phyloP scores from a whole-genome alignment of 2,113 vertebrate species.

The Cyanoramphus novaezelandiae region DNA sequence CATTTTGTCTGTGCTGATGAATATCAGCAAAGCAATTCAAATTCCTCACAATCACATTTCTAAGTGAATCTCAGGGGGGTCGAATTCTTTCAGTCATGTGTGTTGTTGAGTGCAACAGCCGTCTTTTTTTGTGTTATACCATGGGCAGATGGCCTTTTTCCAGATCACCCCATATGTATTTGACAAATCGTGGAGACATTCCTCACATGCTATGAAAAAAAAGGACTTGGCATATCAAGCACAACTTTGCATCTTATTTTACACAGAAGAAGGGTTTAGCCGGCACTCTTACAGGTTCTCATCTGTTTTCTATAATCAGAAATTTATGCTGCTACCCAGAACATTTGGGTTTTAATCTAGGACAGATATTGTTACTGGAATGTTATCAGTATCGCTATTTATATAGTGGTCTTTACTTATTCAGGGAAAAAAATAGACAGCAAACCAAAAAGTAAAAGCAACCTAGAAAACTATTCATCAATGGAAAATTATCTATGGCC shows the following conservation, averaged over 20 bases:
- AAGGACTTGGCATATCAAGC: not conserved
- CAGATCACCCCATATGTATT: not conserved
- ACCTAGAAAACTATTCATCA: not conserved
- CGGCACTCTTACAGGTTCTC: not conserved
- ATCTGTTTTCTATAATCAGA: constrained; percentile 6
- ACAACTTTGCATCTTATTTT: not conserved
- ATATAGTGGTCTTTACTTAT: not conserved
- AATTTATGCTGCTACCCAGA: not conserved
- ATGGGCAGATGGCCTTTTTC: not conserved
- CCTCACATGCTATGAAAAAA: not conserved
- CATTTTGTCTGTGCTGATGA: not conserved
- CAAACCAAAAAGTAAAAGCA: not conserved
- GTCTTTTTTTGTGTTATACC: not conserved
- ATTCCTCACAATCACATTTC: not conserved
- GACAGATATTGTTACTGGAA: not conserved
- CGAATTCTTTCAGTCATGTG: not conserved
- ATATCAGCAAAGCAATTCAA: not conserved
- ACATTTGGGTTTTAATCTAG: not conserved
- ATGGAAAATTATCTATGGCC: not conserved
- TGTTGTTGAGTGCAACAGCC: not conserved
- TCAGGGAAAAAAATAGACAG: not conserved
- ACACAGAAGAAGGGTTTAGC: not conserved
- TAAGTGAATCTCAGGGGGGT: not conserved
- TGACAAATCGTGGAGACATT: not conserved
- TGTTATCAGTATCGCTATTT: not conserved